phyloP scores from a whole-genome alignment of 2,113 vertebrate genomes.

The Acanthisitta chloris region DNA sequence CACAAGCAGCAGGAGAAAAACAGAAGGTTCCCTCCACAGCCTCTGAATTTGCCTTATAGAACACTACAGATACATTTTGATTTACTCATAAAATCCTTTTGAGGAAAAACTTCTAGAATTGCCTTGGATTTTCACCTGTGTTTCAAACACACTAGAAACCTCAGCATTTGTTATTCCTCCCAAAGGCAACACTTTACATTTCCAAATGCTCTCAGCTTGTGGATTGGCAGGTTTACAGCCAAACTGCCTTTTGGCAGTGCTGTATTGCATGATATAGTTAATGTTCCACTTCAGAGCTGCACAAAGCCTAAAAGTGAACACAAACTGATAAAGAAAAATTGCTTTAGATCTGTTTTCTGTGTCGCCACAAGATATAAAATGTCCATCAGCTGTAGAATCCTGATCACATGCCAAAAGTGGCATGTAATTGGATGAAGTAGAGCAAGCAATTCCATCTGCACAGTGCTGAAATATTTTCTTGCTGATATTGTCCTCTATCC shows the following conservation, averaged over 20 bases:
- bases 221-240: background rate
- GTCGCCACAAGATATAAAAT: background rate
- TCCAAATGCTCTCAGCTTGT: background rate
- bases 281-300: background rate
- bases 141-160: background rate
- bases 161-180: background rate
- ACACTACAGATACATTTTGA: background rate
- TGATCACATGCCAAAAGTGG: background rate
- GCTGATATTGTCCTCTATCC: background rate
- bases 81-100: background rate
- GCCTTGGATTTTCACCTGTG: background rate
- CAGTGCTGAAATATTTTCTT: background rate
- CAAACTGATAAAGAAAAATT: background rate
- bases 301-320: background rate
- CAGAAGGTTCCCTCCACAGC: background rate
- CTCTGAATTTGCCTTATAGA: background rate
- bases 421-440: background rate
- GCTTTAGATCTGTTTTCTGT: background rate
- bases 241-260: background rate
- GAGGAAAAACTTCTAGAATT: background rate
- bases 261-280: background rate
- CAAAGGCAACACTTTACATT: background rate
- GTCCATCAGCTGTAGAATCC: background rate
- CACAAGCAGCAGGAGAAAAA: background rate
- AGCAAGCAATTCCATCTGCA: background rate